Conservation (phyloP, 1,140 invertebrate genomes). For the Dolichoris vasculosae region DNA sequence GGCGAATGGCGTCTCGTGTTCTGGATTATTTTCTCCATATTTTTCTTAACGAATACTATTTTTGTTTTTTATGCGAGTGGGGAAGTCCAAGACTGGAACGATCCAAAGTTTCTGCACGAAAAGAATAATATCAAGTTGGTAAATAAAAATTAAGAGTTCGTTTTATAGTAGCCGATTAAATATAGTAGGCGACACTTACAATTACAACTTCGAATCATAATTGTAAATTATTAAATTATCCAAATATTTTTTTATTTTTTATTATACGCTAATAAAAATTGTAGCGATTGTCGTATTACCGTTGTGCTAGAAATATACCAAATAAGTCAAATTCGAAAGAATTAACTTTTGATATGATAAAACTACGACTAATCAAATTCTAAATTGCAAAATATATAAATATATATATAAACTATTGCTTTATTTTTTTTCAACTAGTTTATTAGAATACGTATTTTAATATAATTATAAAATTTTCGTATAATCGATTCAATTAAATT, state of each 20-base stretch:
- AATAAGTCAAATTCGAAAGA: not conserved
- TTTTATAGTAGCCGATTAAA: not conserved
- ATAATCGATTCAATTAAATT: too few species aligned
- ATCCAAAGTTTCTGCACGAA: slow-evolving; percentile 62
- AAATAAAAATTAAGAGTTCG: slow-evolving; percentile 66
- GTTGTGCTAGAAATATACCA: not conserved
- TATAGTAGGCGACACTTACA: not conserved
- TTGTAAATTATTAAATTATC: not conserved
- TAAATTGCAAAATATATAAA: too few species aligned
- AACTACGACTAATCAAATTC: too few species aligned
- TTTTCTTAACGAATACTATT: slow-evolving; percentile 83
- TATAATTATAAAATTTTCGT: too few species aligned
- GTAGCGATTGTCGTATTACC: too few species aligned
- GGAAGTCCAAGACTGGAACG: slow-evolving; percentile 83
- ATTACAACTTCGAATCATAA: not conserved
- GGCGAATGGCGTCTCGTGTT: slow-evolving; percentile 88
- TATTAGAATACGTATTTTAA: too few species aligned
- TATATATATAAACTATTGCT: too few species aligned
- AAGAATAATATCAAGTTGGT: slow-evolving; percentile 30
- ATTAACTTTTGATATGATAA: not conserved
- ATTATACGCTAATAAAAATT: not conserved
- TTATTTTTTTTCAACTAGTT: too few species aligned
- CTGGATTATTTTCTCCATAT: slow-evolving; percentile 85
- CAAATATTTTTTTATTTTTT: not conserved
- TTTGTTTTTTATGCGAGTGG: slow-evolving; percentile 84